phyloP scores from a whole-genome alignment of 2,113 vertebrate genomes.

The Channa argus region DNA sequence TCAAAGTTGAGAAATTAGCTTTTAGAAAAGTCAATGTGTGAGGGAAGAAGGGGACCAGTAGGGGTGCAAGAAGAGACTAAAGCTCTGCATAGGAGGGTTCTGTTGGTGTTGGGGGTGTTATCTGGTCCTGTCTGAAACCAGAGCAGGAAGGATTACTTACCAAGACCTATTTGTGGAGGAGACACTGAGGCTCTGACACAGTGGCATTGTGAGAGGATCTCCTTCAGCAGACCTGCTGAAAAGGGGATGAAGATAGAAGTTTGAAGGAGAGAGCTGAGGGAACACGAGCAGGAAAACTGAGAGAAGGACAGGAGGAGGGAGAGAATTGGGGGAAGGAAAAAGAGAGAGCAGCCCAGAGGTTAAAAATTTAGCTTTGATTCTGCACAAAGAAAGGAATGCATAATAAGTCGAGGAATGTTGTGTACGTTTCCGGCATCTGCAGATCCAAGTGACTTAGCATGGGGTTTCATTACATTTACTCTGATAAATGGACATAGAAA shows the following conservation, averaged over 20 bases:
- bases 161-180: conserved; percentile 85
- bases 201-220: conserved; percentile 80
- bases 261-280: conserved; percentile 52
- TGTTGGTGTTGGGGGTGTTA: conserved; percentile 65
- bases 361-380: conserved; percentile 23
- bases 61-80: conserved; percentile 65
- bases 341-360: not conserved
- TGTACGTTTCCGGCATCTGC: not conserved
- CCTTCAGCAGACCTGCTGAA: conserved; percentile 73
- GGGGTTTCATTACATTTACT: conserved; percentile 3
- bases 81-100: conserved; percentile 64
- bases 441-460: conserved; percentile 17
- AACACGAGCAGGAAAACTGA: conserved; percentile 47
- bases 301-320: conserved; percentile 11
- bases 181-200: conserved; percentile 83
- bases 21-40: conserved; percentile 78
- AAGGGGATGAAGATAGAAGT: conserved; percentile 60
- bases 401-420: not conserved
- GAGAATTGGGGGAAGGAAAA: not conserved
- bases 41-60: conserved; percentile 57
- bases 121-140: conserved; percentile 82
- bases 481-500: conserved; percentile 15
- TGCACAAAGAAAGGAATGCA: not conserved
- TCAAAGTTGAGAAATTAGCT: conserved; percentile 73
- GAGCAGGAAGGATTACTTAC: conserved; percentile 82